Base-by-base conservation (phyloP, 2,113 vertebrate species). In the Cyanistes caeruleus region DNA sequence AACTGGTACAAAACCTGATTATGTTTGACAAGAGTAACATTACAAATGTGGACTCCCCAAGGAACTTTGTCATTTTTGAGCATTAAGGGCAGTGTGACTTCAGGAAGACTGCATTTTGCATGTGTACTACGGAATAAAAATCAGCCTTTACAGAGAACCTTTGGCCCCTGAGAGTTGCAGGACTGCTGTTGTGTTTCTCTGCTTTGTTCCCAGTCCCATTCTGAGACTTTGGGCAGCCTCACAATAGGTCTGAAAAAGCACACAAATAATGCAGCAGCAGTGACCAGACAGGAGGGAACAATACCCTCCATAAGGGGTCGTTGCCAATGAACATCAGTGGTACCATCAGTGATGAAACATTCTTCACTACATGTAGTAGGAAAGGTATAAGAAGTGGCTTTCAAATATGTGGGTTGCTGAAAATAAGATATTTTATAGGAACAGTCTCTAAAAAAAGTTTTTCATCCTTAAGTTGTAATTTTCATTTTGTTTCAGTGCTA, bases 21-120 rank as follows among this genome's bases (percentile, higher is more conserved):
- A 62, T 75, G 24, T 87, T 60, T 96, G 90, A 93, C 90, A 97
- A 74, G 51, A 19, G 25, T 46, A 90, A 56, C 28, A 8, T 60
- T 92, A 91, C 24, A 88, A 62, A 86, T 39, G 33, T 70, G 35
- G 65, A 68, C 58, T 79, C 79, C 75, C 59, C 11, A 46, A 83
- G 92, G 93, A 96, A 87, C 70, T 91, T 92, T 77, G 81, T 80
- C 55, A 83, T 43, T 94, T 96, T 93, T 91, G 72, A 94, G 76
- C 30, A 56, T 22, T 52, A 81, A 52, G 23, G 49, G 27, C 39
- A 77, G 33, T 52, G 59, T 87, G 83, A 79, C 62, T 94, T 90
- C 63, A 82, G 35, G 37, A 93, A 89, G 63, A 62, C 14, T 82
- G 27, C 3, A 63, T 63, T 84, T 93, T 84, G 6, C 39, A 19